phyloP scores from a whole-genome alignment of 2,113 vertebrate species.

The Eurypyga helias region DNA sequence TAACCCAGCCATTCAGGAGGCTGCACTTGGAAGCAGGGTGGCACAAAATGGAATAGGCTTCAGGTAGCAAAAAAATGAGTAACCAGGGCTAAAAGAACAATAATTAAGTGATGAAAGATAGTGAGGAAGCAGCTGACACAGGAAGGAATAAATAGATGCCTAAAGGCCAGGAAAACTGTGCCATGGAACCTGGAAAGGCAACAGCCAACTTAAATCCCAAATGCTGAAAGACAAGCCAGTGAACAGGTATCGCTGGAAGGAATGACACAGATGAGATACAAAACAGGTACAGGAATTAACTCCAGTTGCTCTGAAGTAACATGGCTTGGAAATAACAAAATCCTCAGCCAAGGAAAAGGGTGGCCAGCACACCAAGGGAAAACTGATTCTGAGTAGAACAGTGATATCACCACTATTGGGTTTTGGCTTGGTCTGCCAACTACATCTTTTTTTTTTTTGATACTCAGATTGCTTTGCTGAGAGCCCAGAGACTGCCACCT shows the following conservation, averaged over 20 bases:
- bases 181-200: not conserved
- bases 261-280: not conserved
- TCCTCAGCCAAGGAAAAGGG: not conserved
- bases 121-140: not conserved
- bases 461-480: not conserved
- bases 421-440: not conserved
- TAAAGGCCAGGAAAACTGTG: not conserved
- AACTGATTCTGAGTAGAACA: not conserved
- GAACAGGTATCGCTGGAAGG: rapidly evolving
- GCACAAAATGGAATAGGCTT: not conserved
- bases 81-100: not conserved
- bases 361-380: not conserved
- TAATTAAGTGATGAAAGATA: not conserved
- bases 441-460: not conserved
- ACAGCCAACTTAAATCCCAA: not conserved
- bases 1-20: slow-evolving; percentile 7
- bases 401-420: not conserved
- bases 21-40: not conserved
- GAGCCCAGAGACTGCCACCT: not conserved
- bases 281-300: not conserved
- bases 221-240: not conserved
- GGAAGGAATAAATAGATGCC: not conserved
- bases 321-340: not conserved
- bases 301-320: not conserved
- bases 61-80: not conserved